phyloP scores from a whole-genome alignment of 2,797 vertebrate genomes.

The Pampus argenteus region DNA sequence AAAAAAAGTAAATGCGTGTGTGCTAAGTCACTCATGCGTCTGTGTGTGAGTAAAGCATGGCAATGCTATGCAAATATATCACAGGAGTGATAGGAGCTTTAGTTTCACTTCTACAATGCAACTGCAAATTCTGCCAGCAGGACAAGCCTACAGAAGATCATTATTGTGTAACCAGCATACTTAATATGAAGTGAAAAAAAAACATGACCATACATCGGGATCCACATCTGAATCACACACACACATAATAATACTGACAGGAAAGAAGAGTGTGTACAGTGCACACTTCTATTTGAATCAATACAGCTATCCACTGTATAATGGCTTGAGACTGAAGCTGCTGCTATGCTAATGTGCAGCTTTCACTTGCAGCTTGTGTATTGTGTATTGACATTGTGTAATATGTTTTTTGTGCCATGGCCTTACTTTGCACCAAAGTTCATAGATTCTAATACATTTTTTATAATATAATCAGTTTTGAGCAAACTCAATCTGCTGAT shows the following conservation, averaged over 20 bases:
- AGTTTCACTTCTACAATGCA: conserved; percentile 56
- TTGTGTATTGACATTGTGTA: too few relatives aligned
- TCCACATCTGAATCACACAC: neutral
- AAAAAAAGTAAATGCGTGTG: conserved; percentile 13
- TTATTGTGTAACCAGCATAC: conserved; percentile 20
- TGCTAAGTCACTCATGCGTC: neutral
- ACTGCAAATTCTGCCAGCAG: neutral
- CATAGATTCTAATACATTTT: neutral
- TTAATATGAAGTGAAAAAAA: conserved; percentile 24
- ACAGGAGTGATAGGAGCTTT: conserved; percentile 1
- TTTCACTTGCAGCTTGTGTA: too few relatives aligned
- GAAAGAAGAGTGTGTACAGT: neutral
- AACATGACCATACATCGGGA: neutral
- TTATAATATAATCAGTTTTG: too few relatives aligned
- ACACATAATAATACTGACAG: neutral
- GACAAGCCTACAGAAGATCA: conserved; percentile 8
- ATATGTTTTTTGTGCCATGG: neutral
- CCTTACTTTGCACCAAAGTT: neutral
- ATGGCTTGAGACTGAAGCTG: too few relatives aligned
- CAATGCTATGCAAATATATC: conserved; percentile 54
- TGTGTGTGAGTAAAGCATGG: conserved; percentile 19
- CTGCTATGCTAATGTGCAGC: too few relatives aligned
- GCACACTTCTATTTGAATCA: neutral
- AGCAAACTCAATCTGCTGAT: neutral
- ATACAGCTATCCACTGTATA: neutral